Percentiles rank a stretch among this genome's conserved stretches.
Conservation (phyloP, 2,888 invertebrate genomes). For the Eumerus sabulonum region DNA sequence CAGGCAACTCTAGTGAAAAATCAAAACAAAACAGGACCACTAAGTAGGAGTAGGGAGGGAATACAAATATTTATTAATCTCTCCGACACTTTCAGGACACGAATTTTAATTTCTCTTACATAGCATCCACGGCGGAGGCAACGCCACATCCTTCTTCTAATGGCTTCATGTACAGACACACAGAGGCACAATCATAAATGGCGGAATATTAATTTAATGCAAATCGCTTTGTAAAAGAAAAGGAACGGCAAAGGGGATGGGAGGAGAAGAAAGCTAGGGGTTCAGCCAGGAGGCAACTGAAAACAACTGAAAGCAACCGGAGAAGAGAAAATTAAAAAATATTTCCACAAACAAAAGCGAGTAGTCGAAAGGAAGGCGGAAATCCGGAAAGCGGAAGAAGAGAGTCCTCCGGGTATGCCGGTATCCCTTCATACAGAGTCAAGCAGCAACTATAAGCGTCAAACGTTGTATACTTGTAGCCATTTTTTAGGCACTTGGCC, state of each 20-base stretch:
- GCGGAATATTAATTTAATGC: conserved; percentile 67
- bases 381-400: conserved; percentile 18
- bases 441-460: conserved; percentile 62
- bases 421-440: conserved; percentile 49
- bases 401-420: conserved; percentile 57
- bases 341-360: conserved; percentile 65
- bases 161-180: conserved; percentile 30
- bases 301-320: conserved; percentile 2
- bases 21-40: not conserved
- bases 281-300: too few species aligned
- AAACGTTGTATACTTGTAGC: conserved; percentile 63
- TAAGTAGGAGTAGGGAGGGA: not conserved
- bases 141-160: not conserved
- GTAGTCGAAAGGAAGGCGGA: conserved; percentile 44
- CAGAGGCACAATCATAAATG: too few species aligned
- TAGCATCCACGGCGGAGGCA: too few species aligned
- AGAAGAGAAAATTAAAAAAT: conserved; percentile 60
- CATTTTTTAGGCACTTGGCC: conserved; percentile 63
- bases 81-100: conserved; percentile 55
- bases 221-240: conserved; percentile 66
- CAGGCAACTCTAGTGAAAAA: too few species aligned
- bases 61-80: conserved; percentile 57
- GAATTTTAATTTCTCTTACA: conserved; percentile 41
- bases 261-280: not conserved
- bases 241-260: conserved; percentile 25